phyloP scores from a whole-genome alignment of 2,888 invertebrate species.

The Rotaria socialis region DNA sequence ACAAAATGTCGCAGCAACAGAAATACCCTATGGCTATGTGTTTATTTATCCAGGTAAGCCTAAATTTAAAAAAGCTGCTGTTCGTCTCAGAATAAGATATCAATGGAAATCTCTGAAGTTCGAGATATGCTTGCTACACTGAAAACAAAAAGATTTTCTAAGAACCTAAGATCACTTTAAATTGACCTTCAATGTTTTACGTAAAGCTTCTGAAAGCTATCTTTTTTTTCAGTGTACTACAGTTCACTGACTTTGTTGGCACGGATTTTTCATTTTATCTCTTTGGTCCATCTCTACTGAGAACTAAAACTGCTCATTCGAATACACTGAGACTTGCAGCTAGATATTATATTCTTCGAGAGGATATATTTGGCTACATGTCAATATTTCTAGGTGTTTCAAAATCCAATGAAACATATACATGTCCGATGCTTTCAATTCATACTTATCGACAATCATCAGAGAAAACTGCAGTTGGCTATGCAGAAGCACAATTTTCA shows the following conservation, averaged over 20 bases:
- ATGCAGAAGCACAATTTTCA: background rate
- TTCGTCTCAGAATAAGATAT: no score
- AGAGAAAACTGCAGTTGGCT: background rate
- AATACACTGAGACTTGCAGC: background rate
- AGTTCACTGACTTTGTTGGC: no score
- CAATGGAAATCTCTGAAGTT: no score
- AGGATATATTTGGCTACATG: background rate
- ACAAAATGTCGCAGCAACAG: background rate
- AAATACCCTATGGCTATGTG: background rate
- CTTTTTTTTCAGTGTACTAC: no score
- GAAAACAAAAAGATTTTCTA: no score
- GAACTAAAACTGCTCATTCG: no score
- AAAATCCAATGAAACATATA: background rate
- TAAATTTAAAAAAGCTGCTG: background rate
- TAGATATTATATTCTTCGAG: background rate
- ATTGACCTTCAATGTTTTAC: no score
- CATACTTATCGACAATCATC: background rate
- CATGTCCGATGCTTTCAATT: background rate
- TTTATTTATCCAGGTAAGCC: background rate
- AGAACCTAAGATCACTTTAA: no score
- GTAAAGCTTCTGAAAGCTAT: no score
- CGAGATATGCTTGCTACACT: no score
- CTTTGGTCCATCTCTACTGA: no score
- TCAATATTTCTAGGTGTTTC: background rate
- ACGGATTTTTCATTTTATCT: no score